phyloP scores from a whole-genome alignment of 1,140 invertebrate genomes.

The Meloidogyne hapla region DNA sequence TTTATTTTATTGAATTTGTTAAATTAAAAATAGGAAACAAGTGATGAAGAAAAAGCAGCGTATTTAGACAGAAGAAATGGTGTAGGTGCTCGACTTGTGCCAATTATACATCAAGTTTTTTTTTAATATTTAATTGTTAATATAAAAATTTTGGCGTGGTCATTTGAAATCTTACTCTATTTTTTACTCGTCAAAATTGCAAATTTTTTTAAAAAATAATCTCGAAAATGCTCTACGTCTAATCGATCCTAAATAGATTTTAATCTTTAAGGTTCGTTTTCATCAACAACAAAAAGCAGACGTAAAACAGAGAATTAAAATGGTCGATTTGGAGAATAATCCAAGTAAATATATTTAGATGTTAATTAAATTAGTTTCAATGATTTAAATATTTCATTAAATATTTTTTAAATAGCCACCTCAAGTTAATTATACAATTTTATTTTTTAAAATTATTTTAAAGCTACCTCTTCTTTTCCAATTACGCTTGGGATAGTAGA shows the following conservation, averaged over 20 bases:
- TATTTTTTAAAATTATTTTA: neutral
- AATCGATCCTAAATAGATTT: neutral
- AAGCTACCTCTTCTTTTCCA: neutral
- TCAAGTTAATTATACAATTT: neutral
- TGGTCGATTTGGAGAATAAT: slow-evolving; percentile 4
- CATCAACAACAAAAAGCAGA: neutral
- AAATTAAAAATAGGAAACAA: slow-evolving; percentile 44
- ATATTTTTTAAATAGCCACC: too few species aligned
- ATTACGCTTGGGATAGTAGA: neutral
- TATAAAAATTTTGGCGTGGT: neutral
- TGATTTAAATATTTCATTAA: too few species aligned
- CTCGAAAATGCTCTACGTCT: too few species aligned
- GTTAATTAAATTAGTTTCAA: too few species aligned
- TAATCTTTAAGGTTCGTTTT: neutral
- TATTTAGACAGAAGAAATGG: slow-evolving; percentile 52
- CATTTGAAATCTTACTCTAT: too few species aligned
- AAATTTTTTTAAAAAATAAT: too few species aligned
- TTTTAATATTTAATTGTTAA: neutral
- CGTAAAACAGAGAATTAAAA: neutral
- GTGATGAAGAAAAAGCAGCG: slow-evolving; percentile 55
- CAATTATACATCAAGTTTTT: slow-evolving; percentile 36
- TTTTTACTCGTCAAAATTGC: too few species aligned
- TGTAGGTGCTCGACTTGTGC: slow-evolving; percentile 46
- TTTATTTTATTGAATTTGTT: neutral
- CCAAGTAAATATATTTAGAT: slow-evolving; percentile 5